Conservation (phyloP, 2,888 invertebrate genomes). For the Apodemia duryi region DNA sequence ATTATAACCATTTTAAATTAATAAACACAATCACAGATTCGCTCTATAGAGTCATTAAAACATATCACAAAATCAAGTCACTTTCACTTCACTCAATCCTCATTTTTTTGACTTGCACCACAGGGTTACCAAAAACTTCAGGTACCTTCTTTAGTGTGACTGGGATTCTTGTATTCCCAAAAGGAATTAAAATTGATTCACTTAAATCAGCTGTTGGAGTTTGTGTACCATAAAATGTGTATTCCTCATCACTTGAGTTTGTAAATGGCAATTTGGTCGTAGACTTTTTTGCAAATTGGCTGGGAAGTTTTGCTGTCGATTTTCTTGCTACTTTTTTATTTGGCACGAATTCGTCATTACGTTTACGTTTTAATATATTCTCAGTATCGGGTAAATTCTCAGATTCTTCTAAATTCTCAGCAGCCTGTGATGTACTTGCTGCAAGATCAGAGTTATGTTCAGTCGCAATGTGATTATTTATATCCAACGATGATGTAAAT, state of each 20-base stretch:
- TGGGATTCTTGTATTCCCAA: slow-evolving; percentile 68
- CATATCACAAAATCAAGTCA: background rate
- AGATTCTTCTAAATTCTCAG: background rate
- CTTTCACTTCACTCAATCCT: background rate
- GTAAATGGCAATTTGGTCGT: slow-evolving; percentile 52
- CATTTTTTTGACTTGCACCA: slow-evolving; percentile 3
- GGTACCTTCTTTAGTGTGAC: slow-evolving; percentile 65
- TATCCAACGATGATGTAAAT: slow-evolving; percentile 30
- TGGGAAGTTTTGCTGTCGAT: slow-evolving; percentile 70
- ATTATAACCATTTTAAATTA: background rate
- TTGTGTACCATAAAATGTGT: slow-evolving; percentile 71
- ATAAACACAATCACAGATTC: background rate
- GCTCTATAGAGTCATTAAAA: background rate
- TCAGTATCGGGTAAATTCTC: background rate
- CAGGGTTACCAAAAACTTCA: slow-evolving; percentile 36
- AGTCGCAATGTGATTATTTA: slow-evolving; percentile 39
- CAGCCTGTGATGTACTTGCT: background rate
- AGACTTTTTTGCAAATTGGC: slow-evolving; percentile 46
- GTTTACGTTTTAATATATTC: slow-evolving; percentile 18
- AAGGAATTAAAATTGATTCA: slow-evolving; percentile 68
- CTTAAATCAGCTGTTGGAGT: slow-evolving; percentile 53
- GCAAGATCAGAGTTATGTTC: background rate
- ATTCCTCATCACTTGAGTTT: slow-evolving; percentile 41
- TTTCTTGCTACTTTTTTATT: slow-evolving; percentile 54
- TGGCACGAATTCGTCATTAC: slow-evolving; percentile 13